Base-by-base conservation (phyloP, 2,888 invertebrate genomes). In the Tetheella fluctuosa region DNA sequence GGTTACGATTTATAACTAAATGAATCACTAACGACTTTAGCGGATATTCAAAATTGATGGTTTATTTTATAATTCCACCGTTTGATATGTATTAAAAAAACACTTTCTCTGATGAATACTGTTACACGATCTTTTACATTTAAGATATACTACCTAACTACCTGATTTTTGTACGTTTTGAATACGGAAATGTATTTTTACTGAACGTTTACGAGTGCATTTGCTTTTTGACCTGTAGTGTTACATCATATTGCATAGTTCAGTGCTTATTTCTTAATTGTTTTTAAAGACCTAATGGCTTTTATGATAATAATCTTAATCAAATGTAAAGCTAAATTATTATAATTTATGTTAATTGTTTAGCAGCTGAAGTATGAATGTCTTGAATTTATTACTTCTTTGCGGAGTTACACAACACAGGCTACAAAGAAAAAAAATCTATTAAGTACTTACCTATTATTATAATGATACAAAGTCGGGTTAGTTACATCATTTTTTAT, bases 61-160 rank as follows among this genome's bases (percentile, higher is more conserved):
- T 12, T 52, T 52, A 52, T 56, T 53, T 23, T 62, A 58, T 57
- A 25, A 23, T 25, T 23, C 8, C 7, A 37, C 59, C 59, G 60
- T 63, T 61, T 57, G 59, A 23, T 30, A 34, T 57, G 52, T 53
- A 48, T 61, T 52, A 59, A 53, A 25, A 61, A 61, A 55, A 52
- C 63, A 58, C 55, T 55, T 55, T 55, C 55, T 28, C 55, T 2
- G 48, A 48, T 48, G 48, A 34, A 34, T 55, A 55, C 37, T 34
- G 34, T 55, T 34, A 37, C 30, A 30, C 48, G 48, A 20, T 48
- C n/a, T 39, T 15, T 30, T 23, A 2, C 23, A 23, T 23, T 53
- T 25, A 0, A 20, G 17, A 15, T 17, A 30, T 30, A n/a, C n/a
- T 13, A 54, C 15, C 15, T 52, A 52, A n/a, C n/a, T n/a, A n/a